These are phyloP conservation scores for Corythornis vintsioides DNA, from an alignment of 2,113 vertebrate genomes.

Conservation along the genomic window DNA sequence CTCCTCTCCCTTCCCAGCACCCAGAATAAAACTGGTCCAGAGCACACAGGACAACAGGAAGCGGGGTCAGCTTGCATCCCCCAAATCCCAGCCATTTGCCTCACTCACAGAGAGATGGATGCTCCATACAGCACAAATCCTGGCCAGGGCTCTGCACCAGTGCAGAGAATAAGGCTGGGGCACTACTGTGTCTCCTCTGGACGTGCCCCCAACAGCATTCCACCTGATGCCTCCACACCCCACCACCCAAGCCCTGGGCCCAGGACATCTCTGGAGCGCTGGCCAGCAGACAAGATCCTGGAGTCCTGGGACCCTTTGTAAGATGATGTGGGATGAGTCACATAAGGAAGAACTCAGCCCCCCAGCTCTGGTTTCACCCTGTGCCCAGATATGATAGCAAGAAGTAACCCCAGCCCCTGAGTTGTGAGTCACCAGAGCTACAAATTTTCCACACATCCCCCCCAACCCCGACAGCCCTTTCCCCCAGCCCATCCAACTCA, in stretches of 20 bases:
- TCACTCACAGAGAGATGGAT: accelerated
- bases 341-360: neutral
- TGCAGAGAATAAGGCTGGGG: neutral
- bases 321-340: neutral
- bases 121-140: neutral
- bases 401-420: neutral
- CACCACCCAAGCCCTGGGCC: neutral
- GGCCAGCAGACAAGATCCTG: neutral
- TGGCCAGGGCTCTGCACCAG: accelerated
- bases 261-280: neutral
- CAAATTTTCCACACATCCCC: neutral
- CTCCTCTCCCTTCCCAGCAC: neutral
- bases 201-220: neutral
- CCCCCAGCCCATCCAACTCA: neutral
- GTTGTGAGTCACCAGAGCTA: neutral
- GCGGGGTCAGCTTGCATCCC: accelerated
- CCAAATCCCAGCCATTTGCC: neutral
- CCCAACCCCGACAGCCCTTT: neutral
- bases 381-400: neutral
- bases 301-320: neutral
- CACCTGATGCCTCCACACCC: neutral
- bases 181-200: accelerated
- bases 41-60: accelerated
- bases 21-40: neutral
- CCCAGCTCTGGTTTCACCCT: neutral